Conservation (phyloP, 2,888 invertebrate species). For the Odontocerum albicorne region DNA sequence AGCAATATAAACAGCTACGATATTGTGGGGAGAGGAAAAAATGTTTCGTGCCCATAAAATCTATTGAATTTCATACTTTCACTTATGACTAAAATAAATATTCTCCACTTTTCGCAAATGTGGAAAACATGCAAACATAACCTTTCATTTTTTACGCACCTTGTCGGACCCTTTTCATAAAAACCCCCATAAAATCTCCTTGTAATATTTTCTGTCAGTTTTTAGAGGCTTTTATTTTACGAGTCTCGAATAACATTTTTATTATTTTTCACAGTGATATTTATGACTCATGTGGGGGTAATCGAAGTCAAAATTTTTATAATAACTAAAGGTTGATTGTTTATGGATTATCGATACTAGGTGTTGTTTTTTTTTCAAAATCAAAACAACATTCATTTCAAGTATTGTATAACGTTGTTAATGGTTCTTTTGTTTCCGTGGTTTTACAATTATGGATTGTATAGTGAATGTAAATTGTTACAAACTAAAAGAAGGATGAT, state of each 20-base stretch:
- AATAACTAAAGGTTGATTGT: neutral
- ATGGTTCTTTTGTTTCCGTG: too few relatives aligned
- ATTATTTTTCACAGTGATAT: conserved; percentile 22
- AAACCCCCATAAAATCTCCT: conserved; percentile 33
- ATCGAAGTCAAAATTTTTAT: neutral
- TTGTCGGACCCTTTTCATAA: conserved; percentile 33
- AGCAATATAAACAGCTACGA: too few relatives aligned
- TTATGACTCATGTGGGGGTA: conserved; percentile 13
- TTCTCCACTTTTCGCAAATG: conserved; percentile 27
- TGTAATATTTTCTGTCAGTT: conserved; percentile 35
- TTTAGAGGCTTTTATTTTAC: conserved; percentile 33
- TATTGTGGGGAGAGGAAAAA: too few relatives aligned
- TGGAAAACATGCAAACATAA: conserved; percentile 33
- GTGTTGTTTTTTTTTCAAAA: too few relatives aligned
- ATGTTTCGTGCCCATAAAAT: too few relatives aligned
- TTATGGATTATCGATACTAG: neutral
- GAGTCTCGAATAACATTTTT: conserved; percentile 26
- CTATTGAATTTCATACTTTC: neutral
- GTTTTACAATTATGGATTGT: too few relatives aligned
- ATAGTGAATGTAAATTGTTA: too few relatives aligned
- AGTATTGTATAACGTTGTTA: too few relatives aligned
- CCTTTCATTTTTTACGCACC: conserved; percentile 33
- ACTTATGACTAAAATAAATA: conserved; percentile 22
- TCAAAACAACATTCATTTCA: too few relatives aligned
- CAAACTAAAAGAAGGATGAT: too few relatives aligned